Evolutionary conservation across 1,140 invertebrate species (phyloP), one percentile per base, ranked within the genome.

Genomic region (Bombyx mori): DNA sequence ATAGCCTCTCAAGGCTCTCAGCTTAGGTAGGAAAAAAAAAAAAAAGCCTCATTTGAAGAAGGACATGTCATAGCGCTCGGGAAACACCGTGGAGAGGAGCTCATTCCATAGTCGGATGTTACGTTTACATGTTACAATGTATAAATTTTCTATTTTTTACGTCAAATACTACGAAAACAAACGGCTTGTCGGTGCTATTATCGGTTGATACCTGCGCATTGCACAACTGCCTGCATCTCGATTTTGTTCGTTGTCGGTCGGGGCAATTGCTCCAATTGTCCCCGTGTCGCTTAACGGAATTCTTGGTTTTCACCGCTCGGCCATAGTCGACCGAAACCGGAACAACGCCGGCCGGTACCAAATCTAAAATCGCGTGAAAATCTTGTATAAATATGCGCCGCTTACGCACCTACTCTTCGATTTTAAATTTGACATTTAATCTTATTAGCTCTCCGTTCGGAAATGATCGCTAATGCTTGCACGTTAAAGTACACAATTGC

Each of bases 271-370:
- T 61, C 62, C 56, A 65, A 52, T 61, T 57, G 56, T 52, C 54
- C 10, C 54, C 35, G 45, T 22, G n/a, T 59, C 49, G 26, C 22
- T 50, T 59, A 60, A 66, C 67, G 63, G 63, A 66, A 61, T 63
- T 61, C 57, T 50, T 57, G 57, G 59, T 59, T 68, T 69, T 66
- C 63, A 55, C 67, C 63, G 61, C 56, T 56, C 67, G 51, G 50
- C 55, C 50, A 53, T 59, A 58, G 42, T 43, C 61, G 35, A 44
- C 49, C 55, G 56, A 59, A 58, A 61, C 57, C 59, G 65, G 65
- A 67, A 67, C 62, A 59, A 48, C 42, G 54, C 49, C 35, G 12
- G 9, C 26, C 47, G 49, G 52, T 57, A 57, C 56, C 54, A 56
- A 66, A 54, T 22, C 54, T 56, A 66, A 61, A 62, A 60, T 51